Base-by-base conservation (phyloP, 2,113 vertebrate species). In the Phrynosoma blainvillii region DNA sequence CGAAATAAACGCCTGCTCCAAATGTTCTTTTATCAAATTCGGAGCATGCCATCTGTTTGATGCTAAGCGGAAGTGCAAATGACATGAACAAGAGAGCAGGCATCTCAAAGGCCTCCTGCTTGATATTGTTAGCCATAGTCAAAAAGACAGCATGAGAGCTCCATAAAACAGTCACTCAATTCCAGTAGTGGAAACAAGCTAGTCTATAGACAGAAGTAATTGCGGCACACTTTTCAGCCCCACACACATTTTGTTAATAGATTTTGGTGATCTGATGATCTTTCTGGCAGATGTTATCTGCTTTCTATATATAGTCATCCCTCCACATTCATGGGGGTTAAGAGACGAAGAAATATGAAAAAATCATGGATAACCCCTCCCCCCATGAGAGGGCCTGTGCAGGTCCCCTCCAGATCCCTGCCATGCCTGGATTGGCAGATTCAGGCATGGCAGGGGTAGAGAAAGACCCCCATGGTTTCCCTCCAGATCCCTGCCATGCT, bases 151-250 rank as follows among this genome's bases (percentile, higher is more conserved):
- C 96, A 95, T 93, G 96, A 93, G 95, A 90, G 94, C 94, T 88
- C 84, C 92, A 95, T 92, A 93, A 94, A 95, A 93, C 36, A 42
- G 90, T 95, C 95, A 93, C 93, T 95, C 95, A 94, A 94, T 92
- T 95, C 95, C 94, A 88, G 95, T 95, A 94, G 89, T 90, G 92
- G 92, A 94, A 76, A 96, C 95, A 94, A 95, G 85, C 85, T 81
- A 84, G 90, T 65, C 54, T 95, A 92, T 93, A 95, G 96, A 96
- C 94, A 90, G 93, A 96, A 96, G 95, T 94, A 96, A 95, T 95
- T 91, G 89, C 95, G 95, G 93, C 91, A 94, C 92, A 93, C 88
- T 94, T 97, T 96, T 97, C 95, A 96, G 95, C 90, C 95, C 85
- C 96, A 96, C 96, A 87, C 94, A 95, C 91, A 94, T 95, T 94